phyloP scores from a whole-genome alignment of 2,113 vertebrate genomes.

The Hippocampus guttulatus region DNA sequence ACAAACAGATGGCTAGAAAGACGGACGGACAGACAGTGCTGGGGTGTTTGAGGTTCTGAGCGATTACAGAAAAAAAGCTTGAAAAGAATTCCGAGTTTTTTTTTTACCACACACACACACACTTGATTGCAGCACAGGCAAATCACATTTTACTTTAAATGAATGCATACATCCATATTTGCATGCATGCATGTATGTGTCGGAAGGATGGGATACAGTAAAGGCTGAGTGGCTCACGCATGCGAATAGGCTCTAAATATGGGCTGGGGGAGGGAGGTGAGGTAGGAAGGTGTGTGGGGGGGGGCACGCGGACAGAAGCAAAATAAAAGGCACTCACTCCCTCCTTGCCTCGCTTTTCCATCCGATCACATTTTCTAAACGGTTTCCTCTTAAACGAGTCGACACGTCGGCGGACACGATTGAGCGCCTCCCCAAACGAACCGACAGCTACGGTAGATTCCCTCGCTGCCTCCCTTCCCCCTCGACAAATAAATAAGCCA shows the following conservation, averaged over 20 bases:
- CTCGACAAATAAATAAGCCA: neutral
- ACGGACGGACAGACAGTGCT: neutral
- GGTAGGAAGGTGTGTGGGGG: neutral
- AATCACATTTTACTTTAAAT: neutral
- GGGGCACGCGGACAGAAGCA: slow-evolving; percentile 32
- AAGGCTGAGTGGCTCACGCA: slow-evolving; percentile 57
- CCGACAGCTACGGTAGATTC: slow-evolving; percentile 26
- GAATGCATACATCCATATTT: neutral
- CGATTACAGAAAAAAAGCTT: neutral
- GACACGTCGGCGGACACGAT: slow-evolving; percentile 35
- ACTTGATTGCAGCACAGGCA: neutral
- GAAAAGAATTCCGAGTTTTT: slow-evolving; percentile 1
- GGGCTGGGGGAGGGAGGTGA: slow-evolving; percentile 38
- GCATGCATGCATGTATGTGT: neutral
- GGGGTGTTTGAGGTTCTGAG: neutral
- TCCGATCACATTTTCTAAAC: slow-evolving; percentile 29
- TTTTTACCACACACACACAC: neutral
- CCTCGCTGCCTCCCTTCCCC: neutral
- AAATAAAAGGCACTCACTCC: slow-evolving; percentile 51
- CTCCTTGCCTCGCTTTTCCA: neutral
- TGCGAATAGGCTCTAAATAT: slow-evolving; percentile 67
- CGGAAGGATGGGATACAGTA: slow-evolving; percentile 27
- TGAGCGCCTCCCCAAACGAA: slow-evolving; percentile 38
- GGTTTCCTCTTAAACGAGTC: slow-evolving; percentile 26
- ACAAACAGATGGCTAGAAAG: neutral